Conservation (phyloP, 1,140 invertebrate species). For the Drosophila hydei region DNA sequence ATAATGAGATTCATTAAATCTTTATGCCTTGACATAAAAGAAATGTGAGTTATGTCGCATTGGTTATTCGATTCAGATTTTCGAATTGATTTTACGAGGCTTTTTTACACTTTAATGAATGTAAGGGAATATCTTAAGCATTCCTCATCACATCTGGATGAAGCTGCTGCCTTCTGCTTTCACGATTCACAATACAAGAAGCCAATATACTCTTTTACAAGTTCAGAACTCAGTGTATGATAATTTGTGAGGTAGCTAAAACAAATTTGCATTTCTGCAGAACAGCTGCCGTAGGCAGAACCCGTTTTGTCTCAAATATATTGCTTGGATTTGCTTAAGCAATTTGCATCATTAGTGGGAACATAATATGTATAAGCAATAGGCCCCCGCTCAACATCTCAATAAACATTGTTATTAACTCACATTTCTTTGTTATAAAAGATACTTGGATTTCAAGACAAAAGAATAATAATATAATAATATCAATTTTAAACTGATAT, state of each 20-base stretch:
- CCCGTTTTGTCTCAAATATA: constrained; percentile 48
- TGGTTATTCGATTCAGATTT: too few species aligned
- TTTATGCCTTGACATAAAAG: too few species aligned
- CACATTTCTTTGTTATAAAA: background rate
- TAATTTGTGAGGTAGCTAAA: constrained; percentile 46
- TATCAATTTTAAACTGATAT: background rate
- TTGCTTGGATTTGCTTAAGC: constrained; percentile 45
- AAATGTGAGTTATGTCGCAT: too few species aligned
- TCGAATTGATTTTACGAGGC: too few species aligned
- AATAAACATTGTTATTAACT: constrained; percentile 41
- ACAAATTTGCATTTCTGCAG: constrained; percentile 22
- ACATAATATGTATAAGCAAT: constrained; percentile 36
- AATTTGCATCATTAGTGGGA: constrained; percentile 54
- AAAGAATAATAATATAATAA: background rate
- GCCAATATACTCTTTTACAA: too few species aligned
- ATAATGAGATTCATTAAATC: too few species aligned
- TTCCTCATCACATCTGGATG: too few species aligned
- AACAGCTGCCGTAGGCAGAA: constrained; percentile 22
- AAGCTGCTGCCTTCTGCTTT: too few species aligned
- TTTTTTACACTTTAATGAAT: too few species aligned
- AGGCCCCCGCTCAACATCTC: constrained; percentile 23
- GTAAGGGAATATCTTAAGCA: too few species aligned
- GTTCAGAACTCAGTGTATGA: background rate
- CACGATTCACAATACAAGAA: too few species aligned
- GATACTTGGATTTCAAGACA: too few species aligned